phyloP scores from a whole-genome alignment of 2,888 invertebrate species.

The Patella ulyssiponensis region DNA sequence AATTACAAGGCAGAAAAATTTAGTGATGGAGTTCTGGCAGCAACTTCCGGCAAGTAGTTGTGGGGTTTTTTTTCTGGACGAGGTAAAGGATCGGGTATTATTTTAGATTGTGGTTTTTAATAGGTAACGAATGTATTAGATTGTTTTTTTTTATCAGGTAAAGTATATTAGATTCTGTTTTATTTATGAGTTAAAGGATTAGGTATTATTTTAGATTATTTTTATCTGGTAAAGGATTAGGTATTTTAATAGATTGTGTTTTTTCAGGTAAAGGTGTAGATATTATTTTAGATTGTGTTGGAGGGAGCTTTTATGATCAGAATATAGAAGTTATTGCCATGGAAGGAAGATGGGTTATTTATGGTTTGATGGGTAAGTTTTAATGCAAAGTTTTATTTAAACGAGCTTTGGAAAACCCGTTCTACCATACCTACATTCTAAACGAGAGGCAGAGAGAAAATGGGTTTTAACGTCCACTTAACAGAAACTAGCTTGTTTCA shows the following conservation, averaged over 20 bases:
- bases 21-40: conserved; percentile 57
- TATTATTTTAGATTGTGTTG: conserved; percentile 72
- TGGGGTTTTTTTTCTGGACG: not conserved
- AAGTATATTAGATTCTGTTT: too few species aligned
- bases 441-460: too few species aligned
- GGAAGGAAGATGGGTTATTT: conserved; percentile 72
- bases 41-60: conserved; percentile 59
- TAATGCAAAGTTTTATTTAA: too few species aligned
- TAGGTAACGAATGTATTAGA: too few species aligned
- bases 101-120: not conserved
- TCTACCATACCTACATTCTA: too few species aligned
- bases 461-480: too few species aligned
- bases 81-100: not conserved
- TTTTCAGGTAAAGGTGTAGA: conserved; percentile 66
- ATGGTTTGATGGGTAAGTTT: conserved; percentile 67
- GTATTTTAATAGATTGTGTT: not conserved
- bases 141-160: too few species aligned
- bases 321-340: conserved; percentile 62
- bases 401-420: too few species aligned
- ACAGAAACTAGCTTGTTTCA: too few species aligned
- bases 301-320: conserved; percentile 69
- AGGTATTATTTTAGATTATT: too few species aligned
- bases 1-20: conserved; percentile 70
- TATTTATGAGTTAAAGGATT: too few species aligned
- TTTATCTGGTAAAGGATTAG: too few species aligned